These are phyloP conservation scores for Cheirogaleus medius DNA, from an alignment of 2,113 vertebrate species.

Conservation along the genomic window DNA sequence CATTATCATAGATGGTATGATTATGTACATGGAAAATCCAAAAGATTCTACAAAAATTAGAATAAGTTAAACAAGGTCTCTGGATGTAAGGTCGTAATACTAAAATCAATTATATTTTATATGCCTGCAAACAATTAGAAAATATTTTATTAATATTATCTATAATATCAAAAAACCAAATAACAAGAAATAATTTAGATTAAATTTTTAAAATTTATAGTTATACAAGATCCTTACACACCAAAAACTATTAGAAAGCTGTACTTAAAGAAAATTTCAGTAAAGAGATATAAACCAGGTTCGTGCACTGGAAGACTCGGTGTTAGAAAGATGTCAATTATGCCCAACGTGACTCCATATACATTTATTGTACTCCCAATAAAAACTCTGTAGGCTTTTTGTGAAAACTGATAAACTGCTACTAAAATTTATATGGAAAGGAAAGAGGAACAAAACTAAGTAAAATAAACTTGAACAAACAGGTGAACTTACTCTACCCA, in stretches of 20 bases:
- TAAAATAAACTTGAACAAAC: neutral
- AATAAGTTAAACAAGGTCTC: conserved; percentile 27
- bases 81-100: neutral
- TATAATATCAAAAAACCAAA: neutral
- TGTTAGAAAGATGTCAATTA: neutral
- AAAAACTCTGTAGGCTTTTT: neutral
- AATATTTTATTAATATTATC: neutral
- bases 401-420: neutral
- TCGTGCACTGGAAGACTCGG: neutral
- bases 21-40: neutral
- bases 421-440: neutral
- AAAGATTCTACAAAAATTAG: neutral
- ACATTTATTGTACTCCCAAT: neutral
- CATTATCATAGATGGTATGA: neutral
- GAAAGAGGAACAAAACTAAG: neutral
- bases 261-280: neutral
- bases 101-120: neutral
- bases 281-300: neutral
- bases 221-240: neutral
- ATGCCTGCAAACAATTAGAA: neutral
- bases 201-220: neutral
- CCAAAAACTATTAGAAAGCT: neutral
- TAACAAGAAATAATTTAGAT: neutral
- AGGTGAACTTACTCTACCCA: neutral
- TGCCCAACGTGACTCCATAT: neutral